Conservation (phyloP, 1,140 invertebrate genomes). For the Papilio helenus region DNA sequence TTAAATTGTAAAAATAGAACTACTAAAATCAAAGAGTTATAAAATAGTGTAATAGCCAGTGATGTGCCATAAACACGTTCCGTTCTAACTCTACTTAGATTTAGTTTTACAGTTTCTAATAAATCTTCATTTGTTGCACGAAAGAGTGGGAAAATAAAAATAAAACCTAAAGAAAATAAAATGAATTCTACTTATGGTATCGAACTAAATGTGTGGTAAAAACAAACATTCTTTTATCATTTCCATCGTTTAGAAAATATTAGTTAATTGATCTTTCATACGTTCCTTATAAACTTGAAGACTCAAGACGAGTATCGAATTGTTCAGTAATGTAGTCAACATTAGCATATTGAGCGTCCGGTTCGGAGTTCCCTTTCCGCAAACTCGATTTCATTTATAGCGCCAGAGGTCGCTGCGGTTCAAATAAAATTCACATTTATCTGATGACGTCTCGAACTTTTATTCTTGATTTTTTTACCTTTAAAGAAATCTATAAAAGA, state of each 20-base stretch:
- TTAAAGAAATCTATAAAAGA: too few relatives aligned
- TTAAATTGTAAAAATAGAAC: background rate
- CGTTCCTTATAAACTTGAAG: background rate
- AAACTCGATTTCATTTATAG: constrained; percentile 25
- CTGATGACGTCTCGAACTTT: constrained; percentile 8
- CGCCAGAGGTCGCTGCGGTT: background rate
- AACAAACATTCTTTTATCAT: background rate
- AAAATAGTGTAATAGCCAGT: background rate
- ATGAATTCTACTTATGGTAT: background rate
- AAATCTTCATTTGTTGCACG: constrained; percentile 11
- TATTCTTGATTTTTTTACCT: background rate
- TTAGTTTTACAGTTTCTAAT: constrained; percentile 22
- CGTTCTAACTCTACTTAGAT: background rate
- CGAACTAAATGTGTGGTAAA: background rate
- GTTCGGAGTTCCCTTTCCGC: constrained; percentile 1
- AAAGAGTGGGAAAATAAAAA: background rate
- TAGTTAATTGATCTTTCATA: background rate
- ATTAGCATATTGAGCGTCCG: constrained; percentile 22
- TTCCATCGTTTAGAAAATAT: background rate
- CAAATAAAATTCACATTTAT: constrained; percentile 13
- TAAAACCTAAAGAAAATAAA: background rate
- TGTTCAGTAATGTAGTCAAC: constrained; percentile 9
- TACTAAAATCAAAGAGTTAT: background rate
- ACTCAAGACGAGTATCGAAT: background rate
- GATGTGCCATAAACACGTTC: constrained; percentile 10